Evolutionary conservation across 37 sponge, comb jelly and placozoan species (phyloP).

Genomic region (Lycopodina hypogea): DNA sequence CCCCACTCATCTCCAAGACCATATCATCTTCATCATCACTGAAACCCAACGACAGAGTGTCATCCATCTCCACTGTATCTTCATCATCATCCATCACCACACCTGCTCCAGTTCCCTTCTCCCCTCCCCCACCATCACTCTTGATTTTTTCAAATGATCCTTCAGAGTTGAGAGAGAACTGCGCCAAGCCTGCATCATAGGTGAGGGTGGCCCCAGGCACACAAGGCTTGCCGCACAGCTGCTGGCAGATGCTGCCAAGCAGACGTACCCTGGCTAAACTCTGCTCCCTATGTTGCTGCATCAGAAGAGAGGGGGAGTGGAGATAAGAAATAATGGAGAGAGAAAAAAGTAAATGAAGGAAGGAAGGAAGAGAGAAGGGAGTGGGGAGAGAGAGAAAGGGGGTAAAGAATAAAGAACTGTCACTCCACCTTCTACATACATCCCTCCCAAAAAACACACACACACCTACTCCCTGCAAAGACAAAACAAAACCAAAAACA

Average conservation of each 20-base stretch:
- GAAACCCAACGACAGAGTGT: not conserved
- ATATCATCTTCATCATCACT: constrained; percentile 14
- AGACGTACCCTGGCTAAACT: constrained; percentile 18
- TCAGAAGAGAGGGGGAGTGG: not conserved
- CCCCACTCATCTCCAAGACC: not conserved
- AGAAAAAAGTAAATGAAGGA: too few relatives aligned
- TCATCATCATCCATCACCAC: not conserved
- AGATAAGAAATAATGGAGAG: too few relatives aligned
- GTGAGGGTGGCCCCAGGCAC: not conserved
- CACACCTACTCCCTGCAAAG: too few relatives aligned
- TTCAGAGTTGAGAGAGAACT: not conserved
- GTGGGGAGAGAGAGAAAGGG: too few relatives aligned
- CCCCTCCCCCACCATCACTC: not conserved
- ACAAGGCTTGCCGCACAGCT: not conserved
- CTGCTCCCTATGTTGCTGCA: constrained; percentile 34
- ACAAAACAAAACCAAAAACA: too few relatives aligned
- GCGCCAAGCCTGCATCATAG: not conserved
- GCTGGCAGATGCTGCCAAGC: not conserved
- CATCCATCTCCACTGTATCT: not conserved
- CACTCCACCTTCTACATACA: too few relatives aligned
- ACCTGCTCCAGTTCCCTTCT: not conserved
- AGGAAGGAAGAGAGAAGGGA: too few relatives aligned
- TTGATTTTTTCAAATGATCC: not conserved
- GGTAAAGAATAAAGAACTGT: too few relatives aligned
- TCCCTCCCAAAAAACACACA: too few relatives aligned